Evolutionary conservation across 2,113 vertebrate genomes (phyloP).

Genomic region (Camelus dromedarius): DNA sequence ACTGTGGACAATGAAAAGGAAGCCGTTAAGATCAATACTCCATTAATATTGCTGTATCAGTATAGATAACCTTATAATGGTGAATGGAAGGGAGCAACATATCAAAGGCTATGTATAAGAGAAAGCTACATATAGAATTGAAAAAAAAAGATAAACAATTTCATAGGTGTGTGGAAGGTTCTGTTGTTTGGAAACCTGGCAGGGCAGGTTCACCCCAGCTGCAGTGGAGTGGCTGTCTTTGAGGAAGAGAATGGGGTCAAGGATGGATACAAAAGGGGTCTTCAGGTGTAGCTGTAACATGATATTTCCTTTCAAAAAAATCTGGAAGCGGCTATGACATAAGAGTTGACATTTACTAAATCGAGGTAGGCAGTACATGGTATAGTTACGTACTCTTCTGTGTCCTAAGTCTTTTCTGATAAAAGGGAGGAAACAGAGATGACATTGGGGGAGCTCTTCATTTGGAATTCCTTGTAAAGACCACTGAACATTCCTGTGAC

Average conservation of each 20-base stretch:
- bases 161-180: background rate
- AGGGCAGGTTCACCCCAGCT: too few relatives aligned
- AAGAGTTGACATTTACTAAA: background rate
- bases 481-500: background rate
- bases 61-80: background rate
- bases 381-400: background rate
- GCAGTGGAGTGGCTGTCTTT: background rate
- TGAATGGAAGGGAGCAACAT: background rate
- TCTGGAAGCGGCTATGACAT: background rate
- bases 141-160: background rate
- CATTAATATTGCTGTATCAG: background rate
- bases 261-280: background rate
- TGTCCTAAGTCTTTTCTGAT: background rate
- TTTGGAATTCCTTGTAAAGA: background rate
- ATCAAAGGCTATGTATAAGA: background rate
- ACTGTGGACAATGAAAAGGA: background rate
- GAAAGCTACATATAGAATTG: background rate
- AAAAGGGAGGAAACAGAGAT: background rate
- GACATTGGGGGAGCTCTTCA: background rate
- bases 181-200: background rate
- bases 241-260: background rate
- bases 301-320: background rate
- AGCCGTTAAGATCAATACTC: background rate
- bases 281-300: background rate
- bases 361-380: background rate